These are phyloP conservation scores for Phataginus tricuspis DNA, from an alignment of 2,797 vertebrate species.

Conservation along the genomic window DNA sequence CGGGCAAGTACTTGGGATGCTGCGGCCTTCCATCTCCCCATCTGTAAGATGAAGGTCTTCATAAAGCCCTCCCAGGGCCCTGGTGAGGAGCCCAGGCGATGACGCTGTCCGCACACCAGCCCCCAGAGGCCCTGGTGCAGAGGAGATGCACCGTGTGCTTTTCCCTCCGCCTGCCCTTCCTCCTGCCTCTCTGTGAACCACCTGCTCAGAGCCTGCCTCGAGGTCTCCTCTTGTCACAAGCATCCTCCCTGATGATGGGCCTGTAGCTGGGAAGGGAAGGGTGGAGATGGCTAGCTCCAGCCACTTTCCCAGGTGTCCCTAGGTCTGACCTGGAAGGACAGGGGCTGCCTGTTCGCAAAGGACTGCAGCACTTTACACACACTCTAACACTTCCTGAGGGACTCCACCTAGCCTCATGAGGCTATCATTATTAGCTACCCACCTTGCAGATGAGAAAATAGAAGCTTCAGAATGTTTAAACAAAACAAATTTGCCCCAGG, in stretches of 20 bases:
- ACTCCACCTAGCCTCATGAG: background rate
- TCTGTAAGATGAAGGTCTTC: background rate
- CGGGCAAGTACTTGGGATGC: background rate
- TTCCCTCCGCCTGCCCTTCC: background rate
- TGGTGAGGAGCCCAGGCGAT: background rate
- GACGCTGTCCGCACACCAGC: background rate
- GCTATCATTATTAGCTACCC: background rate
- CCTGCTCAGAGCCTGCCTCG: background rate
- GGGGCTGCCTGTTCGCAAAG: background rate
- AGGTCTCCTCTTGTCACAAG: background rate
- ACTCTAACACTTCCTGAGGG: background rate
- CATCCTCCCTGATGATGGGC: background rate
- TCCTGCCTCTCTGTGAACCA: background rate
- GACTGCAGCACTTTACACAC: background rate
- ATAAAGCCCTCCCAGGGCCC: background rate
- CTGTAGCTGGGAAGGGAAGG: background rate
- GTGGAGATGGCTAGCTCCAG: too few species aligned
- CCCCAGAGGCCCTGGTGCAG: fast-evolving
- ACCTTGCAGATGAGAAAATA: background rate
- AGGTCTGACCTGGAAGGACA: background rate
- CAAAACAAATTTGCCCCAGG: background rate
- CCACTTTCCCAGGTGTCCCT: background rate
- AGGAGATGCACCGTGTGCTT: fast-evolving
- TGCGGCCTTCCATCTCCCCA: background rate
- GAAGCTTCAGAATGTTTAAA: background rate